phyloP scores from a whole-genome alignment of 2,888 invertebrate genomes.

The Caenorhabditis macrosperma region DNA sequence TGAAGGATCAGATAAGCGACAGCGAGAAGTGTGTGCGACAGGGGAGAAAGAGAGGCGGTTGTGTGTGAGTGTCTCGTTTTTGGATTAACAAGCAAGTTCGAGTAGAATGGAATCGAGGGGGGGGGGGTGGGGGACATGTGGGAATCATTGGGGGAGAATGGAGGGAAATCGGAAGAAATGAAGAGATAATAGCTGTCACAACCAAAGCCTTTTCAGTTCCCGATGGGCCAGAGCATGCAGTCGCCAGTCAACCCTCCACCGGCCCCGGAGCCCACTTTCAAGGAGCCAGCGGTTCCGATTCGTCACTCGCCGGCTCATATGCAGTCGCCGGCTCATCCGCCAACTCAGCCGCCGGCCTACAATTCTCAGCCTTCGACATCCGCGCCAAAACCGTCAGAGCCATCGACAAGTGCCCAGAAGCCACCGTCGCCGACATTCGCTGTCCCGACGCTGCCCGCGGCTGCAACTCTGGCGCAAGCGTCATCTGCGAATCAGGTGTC shows the following conservation, averaged over 20 bases:
- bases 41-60: background rate
- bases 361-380: constrained; percentile 13
- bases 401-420: background rate
- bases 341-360: constrained; percentile 28
- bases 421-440: constrained; percentile 47
- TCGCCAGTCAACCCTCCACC: constrained; percentile 7
- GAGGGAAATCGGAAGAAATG: background rate
- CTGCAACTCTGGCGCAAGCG: constrained; percentile 27
- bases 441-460: constrained; percentile 47
- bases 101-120: background rate
- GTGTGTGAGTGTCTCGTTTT: constrained; percentile 7
- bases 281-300: constrained; percentile 37
- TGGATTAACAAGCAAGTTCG: background rate
- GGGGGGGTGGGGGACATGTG: background rate
- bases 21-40: too few relatives aligned
- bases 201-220: constrained; percentile 12
- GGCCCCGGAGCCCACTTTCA: constrained; percentile 37
- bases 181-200: background rate
- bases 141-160: background rate
- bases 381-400: background rate
- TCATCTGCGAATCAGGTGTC: constrained; percentile 31
- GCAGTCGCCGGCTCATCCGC: constrained; percentile 34
- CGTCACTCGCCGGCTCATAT: constrained; percentile 33
- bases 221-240: constrained; percentile 17
- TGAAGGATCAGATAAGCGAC: constrained; percentile 17